These are phyloP conservation scores for Ptyas mucosa DNA, from an alignment of 2,113 vertebrate species.

Conservation along the genomic window DNA sequence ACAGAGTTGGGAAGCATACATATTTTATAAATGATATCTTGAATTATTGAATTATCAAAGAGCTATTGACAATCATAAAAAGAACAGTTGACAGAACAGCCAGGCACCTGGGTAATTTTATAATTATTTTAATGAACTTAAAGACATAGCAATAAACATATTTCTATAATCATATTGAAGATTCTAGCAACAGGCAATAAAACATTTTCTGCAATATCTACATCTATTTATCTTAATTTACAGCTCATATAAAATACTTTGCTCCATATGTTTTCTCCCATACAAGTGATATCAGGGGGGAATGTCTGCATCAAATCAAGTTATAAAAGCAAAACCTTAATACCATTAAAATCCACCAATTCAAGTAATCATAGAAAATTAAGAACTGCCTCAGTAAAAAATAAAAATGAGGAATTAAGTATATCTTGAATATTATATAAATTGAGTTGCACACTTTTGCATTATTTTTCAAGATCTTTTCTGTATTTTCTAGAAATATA, in stretches of 20 bases:
- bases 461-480: neutral
- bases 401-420: conserved; percentile 25
- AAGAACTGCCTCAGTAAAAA: conserved; percentile 23
- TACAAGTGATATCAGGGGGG: neutral
- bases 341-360: conserved; percentile 17
- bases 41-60: neutral
- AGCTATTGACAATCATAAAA: neutral
- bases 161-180: neutral
- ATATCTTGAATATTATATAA: neutral
- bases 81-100: neutral
- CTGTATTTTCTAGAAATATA: neutral
- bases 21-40: neutral
- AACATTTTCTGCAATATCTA: neutral
- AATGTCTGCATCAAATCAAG: neutral
- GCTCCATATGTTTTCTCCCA: conserved; percentile 22
- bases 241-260: neutral
- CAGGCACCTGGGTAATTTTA: neutral
- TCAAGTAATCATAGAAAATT: conserved; percentile 5
- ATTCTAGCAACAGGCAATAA: neutral
- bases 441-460: neutral
- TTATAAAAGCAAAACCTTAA: conserved; percentile 44
- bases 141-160: neutral
- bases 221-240: neutral
- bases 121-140: conserved; percentile 9
- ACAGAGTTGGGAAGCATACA: neutral